Base-by-base conservation (phyloP, 2,113 vertebrate species). In the Amia ocellicauda region DNA sequence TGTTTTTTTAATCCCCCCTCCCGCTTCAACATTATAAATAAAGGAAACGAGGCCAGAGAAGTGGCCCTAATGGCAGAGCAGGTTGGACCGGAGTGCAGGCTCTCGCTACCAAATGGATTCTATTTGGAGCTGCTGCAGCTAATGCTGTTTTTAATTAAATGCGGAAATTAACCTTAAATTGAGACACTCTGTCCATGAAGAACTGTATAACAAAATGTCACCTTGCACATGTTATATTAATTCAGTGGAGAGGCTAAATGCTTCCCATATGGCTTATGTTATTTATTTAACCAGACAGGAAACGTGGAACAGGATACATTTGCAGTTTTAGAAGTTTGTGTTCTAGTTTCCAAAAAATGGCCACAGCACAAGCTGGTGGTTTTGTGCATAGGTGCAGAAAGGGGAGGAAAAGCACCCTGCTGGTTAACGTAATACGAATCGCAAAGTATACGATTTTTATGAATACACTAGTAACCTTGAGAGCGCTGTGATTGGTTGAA, bases 81-180 rank as follows among this genome's bases (percentile, higher is more conserved):
- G 10, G 20, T 40, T 43, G 23, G 43, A 47, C 9, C 14, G n/a
- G 43, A 47, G 43, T 1, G 10, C 43, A 20, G 24, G 20, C 9
- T 10, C 26, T 17, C 9, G 20, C 40, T 14, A 10, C 9, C 22
- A 62, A 51, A 17, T 19, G 7, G 27, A n/a, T 17, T 51, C 20
- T 36, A 26, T 11, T 62, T 13, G 14, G 29, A 31, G 27, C 47
- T 14, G n/a, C 19, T 19, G 27, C 22, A 11, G 26, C 60, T 51
- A 51, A 51, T 51, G 60, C 47, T 29, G 45, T 62, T 62, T 50
- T 36, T 62, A 62, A 62, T 47, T 47, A 60, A 45, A 27, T 20
- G 11, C n/a, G 41, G 47, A 29, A 62, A 62, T 62, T 51, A 51
- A 3, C 43, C 47, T 62, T 29, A 62, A 29, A 36, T 31, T 13